phyloP scores from a whole-genome alignment of 2,113 vertebrate genomes.

The Platysternon megacephalum region DNA sequence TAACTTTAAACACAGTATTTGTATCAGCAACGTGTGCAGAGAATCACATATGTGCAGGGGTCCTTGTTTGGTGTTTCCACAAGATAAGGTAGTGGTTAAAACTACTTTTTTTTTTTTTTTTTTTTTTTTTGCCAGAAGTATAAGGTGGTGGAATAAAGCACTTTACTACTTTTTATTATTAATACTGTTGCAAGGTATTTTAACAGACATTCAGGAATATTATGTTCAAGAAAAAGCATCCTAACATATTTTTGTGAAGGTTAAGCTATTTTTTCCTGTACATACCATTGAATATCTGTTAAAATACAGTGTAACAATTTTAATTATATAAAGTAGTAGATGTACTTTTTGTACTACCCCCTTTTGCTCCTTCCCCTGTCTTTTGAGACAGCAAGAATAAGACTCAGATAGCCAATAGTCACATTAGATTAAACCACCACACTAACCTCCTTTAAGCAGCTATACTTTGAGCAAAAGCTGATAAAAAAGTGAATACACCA shows the following conservation, averaged over 20 bases:
- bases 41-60: neutral
- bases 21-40: neutral
- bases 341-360: neutral
- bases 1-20: neutral
- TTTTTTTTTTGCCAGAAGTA: neutral
- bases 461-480: neutral
- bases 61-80: neutral
- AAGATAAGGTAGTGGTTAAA: neutral
- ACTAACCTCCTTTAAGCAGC: neutral
- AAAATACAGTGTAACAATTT: neutral
- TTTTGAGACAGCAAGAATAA: neutral
- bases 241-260: neutral
- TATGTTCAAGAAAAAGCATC: neutral
- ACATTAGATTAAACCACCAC: neutral
- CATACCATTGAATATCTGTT: neutral
- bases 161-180: neutral
- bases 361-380: neutral
- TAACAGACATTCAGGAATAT: neutral
- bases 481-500: neutral
- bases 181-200: neutral
- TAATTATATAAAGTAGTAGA: neutral
- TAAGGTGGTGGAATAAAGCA: slow-evolving; percentile 11
- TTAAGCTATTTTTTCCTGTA: neutral
- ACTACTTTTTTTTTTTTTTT: rapidly evolving
- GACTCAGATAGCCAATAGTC: neutral